Evolutionary conservation across 2,888 invertebrate species (phyloP), one percentile per base, ranked within the genome.

Genomic region (Acanthoscelides obtectus): DNA sequence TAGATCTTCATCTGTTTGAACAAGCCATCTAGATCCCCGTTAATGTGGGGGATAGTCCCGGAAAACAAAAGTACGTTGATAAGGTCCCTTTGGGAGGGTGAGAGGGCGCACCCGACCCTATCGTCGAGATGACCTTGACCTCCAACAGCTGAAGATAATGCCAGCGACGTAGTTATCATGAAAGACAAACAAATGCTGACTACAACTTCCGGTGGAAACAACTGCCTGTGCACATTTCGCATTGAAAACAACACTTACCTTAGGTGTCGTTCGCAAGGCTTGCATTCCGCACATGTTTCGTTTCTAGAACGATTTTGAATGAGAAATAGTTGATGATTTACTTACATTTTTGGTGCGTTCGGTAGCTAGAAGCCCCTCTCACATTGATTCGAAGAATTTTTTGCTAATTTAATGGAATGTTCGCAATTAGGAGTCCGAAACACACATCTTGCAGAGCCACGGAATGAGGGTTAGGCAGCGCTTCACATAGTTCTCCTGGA

Each of bases 51-150:
- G 45, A 12, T 45, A 4, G 45, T 45, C 45, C 45, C 12, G 45
- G 45, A 45, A 71, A 72, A 75, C 22, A 67, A 63, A n/a, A 64
- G 67, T 70, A 70, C 68, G 71, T 71, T 73, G 22, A 21, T 68
- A 69, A 67, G 70, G 68, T 67, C 68, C 25, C 69, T 22, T 68
- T 22, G 45, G 45, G 45, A 45, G 45, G 45, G 45, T 6, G 45
- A 45, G 45, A 17, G 68, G 76, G 79, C 78, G 80, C 76, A 75
- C 75, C 80, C 81, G 80, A 81, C 82, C 81, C 80, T 77, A 73
- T 73, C 5, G 3, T 73, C 5, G 3, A 6, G 45, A 70, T 75
- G 78, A 79, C 82, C 82, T 82, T 82, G 82, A 81, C 82, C 82
- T 78, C 78, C 70, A 75, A 79, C 78, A 80, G 80, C 78, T 77